Base-by-base conservation (phyloP, 2,797 vertebrate species). In the Siniperca undulata region DNA sequence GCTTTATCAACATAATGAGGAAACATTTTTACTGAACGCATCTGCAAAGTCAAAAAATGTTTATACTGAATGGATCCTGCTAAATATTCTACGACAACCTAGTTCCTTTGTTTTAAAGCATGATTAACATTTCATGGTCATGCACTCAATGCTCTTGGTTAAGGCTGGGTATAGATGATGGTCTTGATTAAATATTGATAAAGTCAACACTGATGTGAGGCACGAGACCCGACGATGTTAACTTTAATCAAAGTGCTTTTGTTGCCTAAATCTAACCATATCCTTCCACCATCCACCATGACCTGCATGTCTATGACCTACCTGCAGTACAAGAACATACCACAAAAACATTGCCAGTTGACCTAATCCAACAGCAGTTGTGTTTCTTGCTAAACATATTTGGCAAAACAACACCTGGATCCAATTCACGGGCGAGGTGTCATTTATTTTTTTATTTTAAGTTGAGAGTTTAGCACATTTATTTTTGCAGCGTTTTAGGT, bases 181-280 rank as follows among this genome's bases (percentile, higher is more conserved):
- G 3, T 34, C 53, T 36, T 50, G 24, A 36, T 67, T 36, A 72
- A 78, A 70, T 70, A 62, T 40, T 68, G 27, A 78, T 27, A 44
- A 34, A 27, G 12, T 24, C 58, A 22, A 40, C 65, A 62, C 7
- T 46, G 40, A 58, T 6, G 24, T 66, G 30, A 42, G 14, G 60
- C 20, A 44, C 0, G 3, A 64, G 22, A 70, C 16, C 16, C 4
- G 0, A 52, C 12, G 0, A 42, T 56, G 69, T 59, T 24, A 38
- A 50, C 50, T 22, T 58, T 38, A 50, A 72, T 19, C 19, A 19
- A 36, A 70, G 40, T 40, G 56, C 34, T 61, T 77, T 66, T 46
- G 50, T 34, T 74, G 46, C 44, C 24, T 30, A 64, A 62, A 6
- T 24, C 38, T 16, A 46, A 34, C 1, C 50, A 46, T n/a, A 12